Conservation (phyloP, 1,140 invertebrate species). For the Streblospio benedicti region DNA sequence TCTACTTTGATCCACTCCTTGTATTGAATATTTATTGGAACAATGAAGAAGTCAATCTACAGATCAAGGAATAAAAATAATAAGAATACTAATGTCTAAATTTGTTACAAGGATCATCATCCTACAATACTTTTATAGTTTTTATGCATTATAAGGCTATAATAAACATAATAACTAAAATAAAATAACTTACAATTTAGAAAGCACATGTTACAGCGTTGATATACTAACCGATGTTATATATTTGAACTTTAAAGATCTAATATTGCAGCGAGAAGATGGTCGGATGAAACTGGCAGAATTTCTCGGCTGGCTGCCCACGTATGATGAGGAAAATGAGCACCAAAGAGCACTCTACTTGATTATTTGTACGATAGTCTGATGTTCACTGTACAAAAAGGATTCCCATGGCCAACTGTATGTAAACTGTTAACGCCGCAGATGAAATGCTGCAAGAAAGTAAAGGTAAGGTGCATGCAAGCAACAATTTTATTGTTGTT, state of each 20-base stretch:
- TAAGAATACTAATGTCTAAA: too few relatives aligned
- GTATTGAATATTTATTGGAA: too few relatives aligned
- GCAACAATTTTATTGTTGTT: neutral
- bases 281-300: constrained; percentile 16
- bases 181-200: too few relatives aligned
- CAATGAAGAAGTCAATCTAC: too few relatives aligned
- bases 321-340: constrained; percentile 25
- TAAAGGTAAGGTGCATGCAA: constrained; percentile 24
- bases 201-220: too few relatives aligned
- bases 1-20: too few relatives aligned
- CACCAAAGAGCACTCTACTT: constrained; percentile 27
- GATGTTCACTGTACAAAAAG: constrained; percentile 34
- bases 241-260: neutral
- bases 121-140: too few relatives aligned
- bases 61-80: too few relatives aligned
- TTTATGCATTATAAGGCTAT: too few relatives aligned
- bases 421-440: constrained; percentile 24
- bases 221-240: neutral
- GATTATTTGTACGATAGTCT: constrained; percentile 34
- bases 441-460: constrained; percentile 26
- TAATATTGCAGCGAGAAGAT: constrained; percentile 5
- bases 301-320: constrained; percentile 20
- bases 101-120: too few relatives aligned
- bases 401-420: constrained; percentile 36
- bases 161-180: too few relatives aligned